phyloP scores from a whole-genome alignment of 2,888 invertebrate species.

The Molanna angustata region DNA sequence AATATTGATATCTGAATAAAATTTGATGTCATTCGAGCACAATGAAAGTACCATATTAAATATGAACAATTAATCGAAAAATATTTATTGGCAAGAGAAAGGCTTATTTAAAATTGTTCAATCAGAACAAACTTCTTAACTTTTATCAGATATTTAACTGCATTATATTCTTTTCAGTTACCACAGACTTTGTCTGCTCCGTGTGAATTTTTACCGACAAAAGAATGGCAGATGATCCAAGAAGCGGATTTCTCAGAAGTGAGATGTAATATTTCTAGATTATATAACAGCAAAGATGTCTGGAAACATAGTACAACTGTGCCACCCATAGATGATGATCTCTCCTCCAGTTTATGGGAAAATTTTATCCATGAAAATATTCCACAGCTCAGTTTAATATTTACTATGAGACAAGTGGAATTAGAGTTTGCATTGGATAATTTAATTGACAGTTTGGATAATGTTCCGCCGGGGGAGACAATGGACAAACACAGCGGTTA shows the following conservation, averaged over 20 bases:
- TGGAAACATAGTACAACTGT: conserved; percentile 32
- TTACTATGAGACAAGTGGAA: conserved; percentile 40
- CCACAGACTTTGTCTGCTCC: conserved; percentile 48
- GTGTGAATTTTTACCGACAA: conserved; percentile 42
- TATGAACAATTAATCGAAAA: no score
- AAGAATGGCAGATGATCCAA: conserved; percentile 68
- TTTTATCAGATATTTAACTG: no score
- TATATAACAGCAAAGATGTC: conserved; percentile 37
- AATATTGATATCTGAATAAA: no score
- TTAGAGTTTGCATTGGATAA: conserved; percentile 43
- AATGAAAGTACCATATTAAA: no score
- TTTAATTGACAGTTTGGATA: conserved; percentile 39
- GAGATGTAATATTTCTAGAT: conserved; percentile 50
- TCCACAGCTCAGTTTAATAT: conserved; percentile 44
- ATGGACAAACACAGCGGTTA: conserved; percentile 43
- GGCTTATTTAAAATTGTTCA: no score
- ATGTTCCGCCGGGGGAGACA: conserved; percentile 41
- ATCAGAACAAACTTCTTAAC: no score
- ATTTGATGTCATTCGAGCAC: no score
- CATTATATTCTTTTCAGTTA: conserved; percentile 15
- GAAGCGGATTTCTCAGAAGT: conserved; percentile 64
- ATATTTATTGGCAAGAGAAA: no score
- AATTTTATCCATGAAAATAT: conserved; percentile 34
- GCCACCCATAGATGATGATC: conserved; percentile 30
- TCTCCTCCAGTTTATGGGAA: conserved; percentile 28